Evolutionary conservation across 2,113 vertebrate species (phyloP), one percentile per base, ranked within the genome.

Genomic region (Anhinga anhinga): DNA sequence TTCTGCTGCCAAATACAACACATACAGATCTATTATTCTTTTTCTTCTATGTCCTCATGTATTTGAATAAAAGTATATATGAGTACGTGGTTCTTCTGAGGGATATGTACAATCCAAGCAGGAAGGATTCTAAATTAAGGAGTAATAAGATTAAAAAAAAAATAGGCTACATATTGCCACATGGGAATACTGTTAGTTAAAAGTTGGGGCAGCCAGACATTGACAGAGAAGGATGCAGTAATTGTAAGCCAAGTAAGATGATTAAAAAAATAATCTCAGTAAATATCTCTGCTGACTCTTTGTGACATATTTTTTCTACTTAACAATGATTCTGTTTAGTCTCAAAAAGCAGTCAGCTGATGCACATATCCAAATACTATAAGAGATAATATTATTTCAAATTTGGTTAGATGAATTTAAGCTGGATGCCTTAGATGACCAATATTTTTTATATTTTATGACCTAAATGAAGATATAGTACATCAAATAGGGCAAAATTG

Each of bases 141-240:
- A 67, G 18, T 32, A 52, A 47, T 30, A 65, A 55, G 5, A 29
- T 40, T 14, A 22, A 13, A 50, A 59, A 23, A 53, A 16, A 17
- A 36, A 22, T 13, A 62, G 2, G 6, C 4, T 62, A 30, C 59
- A 2, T 38, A 52, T 63, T 81, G 29, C 8, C 2, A 0, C 7
- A 20, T 27, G 30, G 2, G 19, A 84, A 67, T 29, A 16, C 1
- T 22, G 5, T 49, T 55, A 80, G 17, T 66, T 42, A 34, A 58
- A 90, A 21, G 1, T 10, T 61, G 71, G 44, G 20, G 10, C 13
- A 70, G 13, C 0, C 7, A 88, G 17, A 40, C 2, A 73, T 50
- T 63, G 30, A 27, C 5, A 19, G 17, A 23, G 23, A 74, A 56
- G 2, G 15, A 56, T 44, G 8, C 5, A 40, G 20, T 20, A 81